phyloP scores from a whole-genome alignment of 2,888 invertebrate species.

The Drosophila anomelani region DNA sequence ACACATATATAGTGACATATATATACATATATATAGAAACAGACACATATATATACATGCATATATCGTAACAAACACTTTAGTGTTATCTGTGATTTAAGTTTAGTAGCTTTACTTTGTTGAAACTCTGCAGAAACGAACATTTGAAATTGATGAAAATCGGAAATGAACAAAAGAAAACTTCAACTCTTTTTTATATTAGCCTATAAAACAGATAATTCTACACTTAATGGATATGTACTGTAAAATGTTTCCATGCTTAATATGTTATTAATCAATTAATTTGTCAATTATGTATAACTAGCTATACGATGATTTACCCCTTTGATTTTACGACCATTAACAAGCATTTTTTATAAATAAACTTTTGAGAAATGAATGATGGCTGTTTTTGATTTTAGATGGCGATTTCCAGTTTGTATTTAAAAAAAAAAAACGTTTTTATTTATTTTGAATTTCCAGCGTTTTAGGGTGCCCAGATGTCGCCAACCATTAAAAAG shows the following conservation, averaged over 20 bases:
- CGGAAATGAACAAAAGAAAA: slow-evolving; percentile 42
- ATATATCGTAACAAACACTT: slow-evolving; percentile 77
- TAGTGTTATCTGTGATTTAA: slow-evolving; percentile 85
- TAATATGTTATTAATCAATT: slow-evolving; percentile 66
- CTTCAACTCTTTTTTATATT: slow-evolving; percentile 59
- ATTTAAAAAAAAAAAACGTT: neutral
- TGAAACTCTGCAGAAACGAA: slow-evolving; percentile 59
- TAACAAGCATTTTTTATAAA: slow-evolving; percentile 77
- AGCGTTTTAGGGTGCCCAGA: too few species aligned
- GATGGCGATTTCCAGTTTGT: neutral
- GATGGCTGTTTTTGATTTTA: neutral
- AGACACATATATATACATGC: slow-evolving; percentile 50
- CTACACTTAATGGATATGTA: slow-evolving; percentile 23
- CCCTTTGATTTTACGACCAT: slow-evolving; percentile 53
- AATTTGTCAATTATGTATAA: slow-evolving; percentile 66
- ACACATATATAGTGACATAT: slow-evolving; percentile 40
- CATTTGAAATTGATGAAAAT: slow-evolving; percentile 24
- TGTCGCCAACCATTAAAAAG: too few species aligned
- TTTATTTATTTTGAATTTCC: slow-evolving; percentile 3
- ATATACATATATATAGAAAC: slow-evolving; percentile 40
- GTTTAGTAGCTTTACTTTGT: slow-evolving; percentile 83
- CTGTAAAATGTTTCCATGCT: slow-evolving; percentile 51
- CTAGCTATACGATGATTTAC: slow-evolving; percentile 41
- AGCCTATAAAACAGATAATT: slow-evolving; percentile 36
- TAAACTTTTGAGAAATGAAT: slow-evolving; percentile 62